Evolutionary conservation across 2,113 vertebrate species (phyloP), one percentile per base, ranked within the genome.

Genomic region (Enhydra lutris): DNA sequence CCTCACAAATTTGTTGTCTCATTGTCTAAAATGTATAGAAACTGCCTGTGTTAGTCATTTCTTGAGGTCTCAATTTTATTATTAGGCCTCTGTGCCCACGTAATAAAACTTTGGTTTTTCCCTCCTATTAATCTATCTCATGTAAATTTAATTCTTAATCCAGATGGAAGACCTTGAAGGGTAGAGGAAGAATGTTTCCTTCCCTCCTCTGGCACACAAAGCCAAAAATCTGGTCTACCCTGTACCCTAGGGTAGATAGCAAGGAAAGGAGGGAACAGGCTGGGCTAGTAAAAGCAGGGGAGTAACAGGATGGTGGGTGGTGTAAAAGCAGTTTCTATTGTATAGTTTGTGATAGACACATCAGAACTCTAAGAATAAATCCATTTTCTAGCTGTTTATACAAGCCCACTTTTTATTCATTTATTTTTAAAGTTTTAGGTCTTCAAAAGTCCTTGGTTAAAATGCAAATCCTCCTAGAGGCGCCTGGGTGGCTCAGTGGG

Each of bases 301-400:
- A 87, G 74, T 76, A n/a, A 81, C 24, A 20, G 57, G 65, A 50
- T 78, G 89, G 26, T 81, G 91, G 50, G 36, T 88, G 26, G 39
- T 73, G 14, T 91, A 79, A 96, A 93, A 95, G 39, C 45, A 93
- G 55, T 47, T 91, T 88, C 47, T 55, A 59, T 67, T 45, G 74
- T 69, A 47, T 42, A 79, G 39, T n/a, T 87, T 91, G 61, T 73
- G 63, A 88, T 24, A 74, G 34, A 31, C 13, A n/a, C 92, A 82
- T 78, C 36, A 63, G 81, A 93, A 95, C 39, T 29, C 36, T 87
- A 84, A 80, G 88, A 91, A 79, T 93, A 94, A 84, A 74, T 83
- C 69, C 96, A 39, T 89, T 82, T 92, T 79, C 36, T 92, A 83
- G 93, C 59, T 76, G 88, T 86, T 47, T 93, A 96, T 71, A 86